Evolutionary conservation across 2,113 vertebrate species (phyloP).

Genomic region (Cebus imitator): DNA sequence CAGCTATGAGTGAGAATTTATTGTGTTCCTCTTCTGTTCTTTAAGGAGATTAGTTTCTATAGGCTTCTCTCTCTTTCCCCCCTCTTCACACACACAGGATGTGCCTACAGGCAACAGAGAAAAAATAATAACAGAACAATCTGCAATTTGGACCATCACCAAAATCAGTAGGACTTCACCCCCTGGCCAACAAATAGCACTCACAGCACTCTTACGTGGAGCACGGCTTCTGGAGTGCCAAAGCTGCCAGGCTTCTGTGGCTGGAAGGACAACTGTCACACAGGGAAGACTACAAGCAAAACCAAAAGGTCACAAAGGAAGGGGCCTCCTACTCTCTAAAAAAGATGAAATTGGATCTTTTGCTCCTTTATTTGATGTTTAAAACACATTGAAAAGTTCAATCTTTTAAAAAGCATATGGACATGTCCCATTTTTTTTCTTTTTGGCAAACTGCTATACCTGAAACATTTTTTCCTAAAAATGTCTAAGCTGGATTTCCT

Average conservation of each 20-base stretch:
- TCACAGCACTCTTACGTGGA: background rate
- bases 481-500: slow-evolving; percentile 20
- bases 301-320: slow-evolving; percentile 32
- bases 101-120: background rate
- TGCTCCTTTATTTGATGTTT: slow-evolving; percentile 22
- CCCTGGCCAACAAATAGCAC: background rate
- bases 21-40: background rate
- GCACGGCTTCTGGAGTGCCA: background rate
- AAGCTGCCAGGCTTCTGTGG: background rate
- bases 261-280: background rate
- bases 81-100: background rate
- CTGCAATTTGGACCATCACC: background rate
- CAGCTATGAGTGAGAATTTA: background rate
- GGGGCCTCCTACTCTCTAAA: background rate
- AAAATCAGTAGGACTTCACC: background rate
- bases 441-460: background rate
- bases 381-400: background rate
- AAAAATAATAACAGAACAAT: background rate
- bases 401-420: slow-evolving; percentile 10
- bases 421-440: background rate
- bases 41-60: background rate
- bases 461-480: slow-evolving; percentile 31
- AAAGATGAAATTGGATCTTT: slow-evolving; percentile 3
- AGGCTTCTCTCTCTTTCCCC: background rate
- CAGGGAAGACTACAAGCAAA: slow-evolving; percentile 18